Evolutionary conservation across 2,888 invertebrate genomes (phyloP), one percentile per base, ranked within the genome.

Genomic region (Ashinkailepas kermadecensis): DNA sequence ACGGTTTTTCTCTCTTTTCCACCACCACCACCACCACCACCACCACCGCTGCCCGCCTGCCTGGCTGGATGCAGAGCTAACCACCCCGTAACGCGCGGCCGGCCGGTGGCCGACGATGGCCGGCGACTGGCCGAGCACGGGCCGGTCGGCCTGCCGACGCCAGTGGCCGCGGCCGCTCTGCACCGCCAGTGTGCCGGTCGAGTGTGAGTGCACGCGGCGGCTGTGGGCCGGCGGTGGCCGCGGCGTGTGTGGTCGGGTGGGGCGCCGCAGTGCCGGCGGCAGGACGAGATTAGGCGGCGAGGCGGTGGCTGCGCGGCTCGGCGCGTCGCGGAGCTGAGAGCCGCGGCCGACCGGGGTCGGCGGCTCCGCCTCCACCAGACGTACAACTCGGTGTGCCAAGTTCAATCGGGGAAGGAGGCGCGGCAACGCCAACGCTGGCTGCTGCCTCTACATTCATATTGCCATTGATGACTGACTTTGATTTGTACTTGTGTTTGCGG

Each of bases 401-500:
- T 23, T 8, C 9, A 7, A 23, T 15, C 67, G 25, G 8, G 9
- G 13, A 54, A 12, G 74, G 54, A 6, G 12, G 15, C 39, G 13
- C 15, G 70, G 74, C 74, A 7, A 9, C 74, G 39, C 12, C 11
- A 15, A 15, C 54, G 18, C 74, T 7, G 21, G 39, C 74, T 4
- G 54, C 39, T 39, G 23, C 74, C 11, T 54, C 6, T 54, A 74
- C 74, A 54, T 74, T 39, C 74, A 74, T 74, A 70, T 74, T 74
- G 54, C 74, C 74, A 74, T 74, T 9, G 54, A 6, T 39, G 74
- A 54, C 25, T 25, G 54, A 21, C 15, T 70, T 74, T 54, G 39
- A 74, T 74, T 74, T 74, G 74, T 74, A 74, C 74, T 74, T 54
- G 54, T 74, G 74, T 74, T 67, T 74, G 74, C 21, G 39, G 74